Conservation (phyloP, 1,140 invertebrate species). For the Anastrepha obliqua region DNA sequence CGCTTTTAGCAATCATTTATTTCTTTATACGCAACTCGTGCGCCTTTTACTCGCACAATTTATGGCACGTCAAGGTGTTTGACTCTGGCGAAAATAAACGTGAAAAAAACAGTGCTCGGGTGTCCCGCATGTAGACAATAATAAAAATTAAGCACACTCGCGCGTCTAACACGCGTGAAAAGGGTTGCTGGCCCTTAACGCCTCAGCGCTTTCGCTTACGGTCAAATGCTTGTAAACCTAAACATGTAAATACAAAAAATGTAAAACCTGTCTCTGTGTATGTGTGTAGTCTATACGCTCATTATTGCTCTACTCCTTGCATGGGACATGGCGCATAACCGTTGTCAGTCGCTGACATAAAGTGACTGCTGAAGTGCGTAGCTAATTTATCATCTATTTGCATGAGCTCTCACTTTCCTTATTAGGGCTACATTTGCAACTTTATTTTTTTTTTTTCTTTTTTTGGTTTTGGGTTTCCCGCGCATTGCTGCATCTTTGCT, state of each 20-base stretch:
- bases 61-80: constrained; percentile 27
- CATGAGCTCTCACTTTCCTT: background rate
- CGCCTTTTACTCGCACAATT: background rate
- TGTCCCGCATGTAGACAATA: constrained; percentile 37
- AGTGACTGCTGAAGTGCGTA: constrained; percentile 11
- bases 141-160: constrained; percentile 38
- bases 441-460: background rate
- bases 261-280: no score
- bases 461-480: background rate
- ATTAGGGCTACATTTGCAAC: background rate
- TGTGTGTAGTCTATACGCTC: background rate
- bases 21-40: background rate
- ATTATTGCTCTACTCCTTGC: background rate
- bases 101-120: background rate
- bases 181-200: constrained; percentile 36
- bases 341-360: constrained; percentile 3
- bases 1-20: background rate
- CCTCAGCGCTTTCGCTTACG: background rate
- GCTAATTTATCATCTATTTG: constrained; percentile 50
- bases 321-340: constrained; percentile 14
- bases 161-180: constrained; percentile 47
- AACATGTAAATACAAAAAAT: no score
- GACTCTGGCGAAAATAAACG: background rate
- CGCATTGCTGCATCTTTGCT: background rate
- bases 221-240: background rate